Base-by-base conservation (phyloP, 2,888 invertebrate genomes). In the Epsilonema sp. region DNA sequence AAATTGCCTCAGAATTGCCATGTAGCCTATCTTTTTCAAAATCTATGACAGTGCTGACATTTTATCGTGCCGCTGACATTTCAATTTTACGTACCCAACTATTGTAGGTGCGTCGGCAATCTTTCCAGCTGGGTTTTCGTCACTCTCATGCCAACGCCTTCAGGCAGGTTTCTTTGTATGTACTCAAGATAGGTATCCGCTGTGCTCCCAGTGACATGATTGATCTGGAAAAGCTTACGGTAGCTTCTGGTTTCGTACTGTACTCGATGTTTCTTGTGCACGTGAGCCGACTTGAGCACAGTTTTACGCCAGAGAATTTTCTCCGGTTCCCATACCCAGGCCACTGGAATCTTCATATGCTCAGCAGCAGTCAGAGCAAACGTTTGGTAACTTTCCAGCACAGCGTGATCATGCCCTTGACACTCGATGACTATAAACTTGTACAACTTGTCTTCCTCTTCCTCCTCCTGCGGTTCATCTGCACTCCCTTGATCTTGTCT, bases 211-310 rank as follows among this genome's bases (percentile, higher is more conserved):
- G 97, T 97, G 13, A 97, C 63, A 58, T 80, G 75, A 57, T 79
- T 77, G 25, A 89, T 76, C 66, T 71, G 56, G 11, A 54, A 52
- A n/a, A 5, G 80, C 51, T 80, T 76, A 66, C 79, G 90, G 68
- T 90, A 82, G 2, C 94, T 94, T 56, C 94, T 75, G 20, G 80
- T 76, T 72, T 97, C 97, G 67, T 97, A 97, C 62, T 94, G 92
- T 0, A 86, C 85, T 62, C 79, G 75, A 67, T 90, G 87, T 60
- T 92, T 92, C 65, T 87, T 87, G 64, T 81, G 79, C 55, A 86
- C 79, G 65, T 84, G 84, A 31, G 82, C 82, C 40, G 84, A 82
- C 64, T 82, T 82, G 3, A 92, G 71, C 11, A 92, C 70, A 1
- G 84, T 83, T 61, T 77, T 75, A 46, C 84, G 74, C 26, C 43